Percentiles rank a stretch among this genome's conserved stretches.
phyloP scores from a whole-genome alignment of 2,888 invertebrate species.

The Allacma fusca region DNA sequence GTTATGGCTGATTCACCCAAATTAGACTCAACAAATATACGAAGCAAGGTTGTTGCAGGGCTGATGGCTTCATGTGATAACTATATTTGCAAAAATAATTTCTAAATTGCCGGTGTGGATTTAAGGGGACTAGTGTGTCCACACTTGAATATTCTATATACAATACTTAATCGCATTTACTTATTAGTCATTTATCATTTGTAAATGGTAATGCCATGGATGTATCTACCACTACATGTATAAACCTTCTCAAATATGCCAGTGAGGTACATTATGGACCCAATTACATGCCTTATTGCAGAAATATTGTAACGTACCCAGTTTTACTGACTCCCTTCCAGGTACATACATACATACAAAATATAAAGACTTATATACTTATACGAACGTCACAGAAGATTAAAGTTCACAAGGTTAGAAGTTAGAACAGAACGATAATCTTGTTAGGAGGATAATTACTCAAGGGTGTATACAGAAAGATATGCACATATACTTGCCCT shows the following conservation, averaged over 20 bases:
- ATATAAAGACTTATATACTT: no score
- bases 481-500: no score
- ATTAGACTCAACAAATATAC: conserved; percentile 36
- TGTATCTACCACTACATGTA: background rate
- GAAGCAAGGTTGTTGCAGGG: conserved; percentile 32
- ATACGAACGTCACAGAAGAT: background rate
- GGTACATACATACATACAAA: background rate
- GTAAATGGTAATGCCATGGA: background rate
- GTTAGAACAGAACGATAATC: background rate
- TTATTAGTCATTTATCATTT: background rate
- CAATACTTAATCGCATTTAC: conserved; percentile 9
- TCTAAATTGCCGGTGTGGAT: conserved; percentile 28
- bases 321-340: no score
- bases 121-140: conserved; percentile 28
- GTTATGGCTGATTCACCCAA: conserved; percentile 32
- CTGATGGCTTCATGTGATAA: conserved; percentile 37
- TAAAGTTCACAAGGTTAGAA: conserved; percentile 11
- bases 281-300: no score
- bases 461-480: no score
- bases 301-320: no score
- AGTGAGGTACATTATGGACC: no score
- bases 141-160: conserved; percentile 5
- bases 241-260: no score
- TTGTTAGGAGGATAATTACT: no score
- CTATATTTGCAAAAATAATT: conserved; percentile 38